Conservation (phyloP, 2,113 vertebrate genomes). For the Hippocampus comes region DNA sequence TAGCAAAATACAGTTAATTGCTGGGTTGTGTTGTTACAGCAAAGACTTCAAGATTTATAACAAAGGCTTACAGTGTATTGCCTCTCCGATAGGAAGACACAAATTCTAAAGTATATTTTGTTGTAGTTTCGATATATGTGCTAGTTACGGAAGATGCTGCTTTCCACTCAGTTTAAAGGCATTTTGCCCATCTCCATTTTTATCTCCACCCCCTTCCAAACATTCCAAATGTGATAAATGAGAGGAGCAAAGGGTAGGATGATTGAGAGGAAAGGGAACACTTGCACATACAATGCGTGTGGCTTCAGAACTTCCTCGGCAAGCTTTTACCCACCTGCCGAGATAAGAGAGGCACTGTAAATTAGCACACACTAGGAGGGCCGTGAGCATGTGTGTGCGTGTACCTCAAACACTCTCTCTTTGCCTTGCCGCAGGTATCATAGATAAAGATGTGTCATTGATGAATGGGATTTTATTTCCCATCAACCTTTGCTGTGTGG, state of each 20-base stretch:
- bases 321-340: slow-evolving; percentile 64
- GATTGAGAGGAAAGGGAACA: slow-evolving; percentile 30
- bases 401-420: slow-evolving; percentile 16
- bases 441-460: slow-evolving; percentile 72
- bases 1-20: no score
- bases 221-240: slow-evolving; percentile 52
- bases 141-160: slow-evolving; percentile 22
- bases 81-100: no score
- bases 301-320: slow-evolving; percentile 46
- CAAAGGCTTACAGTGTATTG: no score
- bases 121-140: no score
- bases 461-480: slow-evolving; percentile 76
- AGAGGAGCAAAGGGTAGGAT: slow-evolving; percentile 43
- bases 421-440: slow-evolving; percentile 58
- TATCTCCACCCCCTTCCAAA: slow-evolving; percentile 36
- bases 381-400: slow-evolving; percentile 22
- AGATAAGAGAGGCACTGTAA: slow-evolving; percentile 73
- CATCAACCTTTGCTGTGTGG: slow-evolving; percentile 63
- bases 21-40: no score
- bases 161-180: slow-evolving; percentile 52
- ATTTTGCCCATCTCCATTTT: slow-evolving; percentile 40
- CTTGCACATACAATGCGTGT: slow-evolving; percentile 24
- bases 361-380: slow-evolving; percentile 67
- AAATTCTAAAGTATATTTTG: no score
- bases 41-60: no score